These are phyloP conservation scores for Abrostola tripartita DNA, from an alignment of 2,888 invertebrate species.

Conservation along the genomic window DNA sequence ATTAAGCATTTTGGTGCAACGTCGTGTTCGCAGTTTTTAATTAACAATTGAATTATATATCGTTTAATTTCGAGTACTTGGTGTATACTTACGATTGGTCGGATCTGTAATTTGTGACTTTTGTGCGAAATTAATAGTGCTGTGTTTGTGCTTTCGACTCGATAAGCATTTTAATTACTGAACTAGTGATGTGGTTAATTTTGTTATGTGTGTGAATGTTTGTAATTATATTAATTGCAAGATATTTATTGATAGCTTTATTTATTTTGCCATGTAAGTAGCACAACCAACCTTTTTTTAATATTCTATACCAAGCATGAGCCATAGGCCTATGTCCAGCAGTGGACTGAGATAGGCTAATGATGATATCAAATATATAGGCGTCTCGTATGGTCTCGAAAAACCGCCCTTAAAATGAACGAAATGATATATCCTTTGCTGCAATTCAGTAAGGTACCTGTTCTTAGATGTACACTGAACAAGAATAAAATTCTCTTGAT, in stretches of 20 bases:
- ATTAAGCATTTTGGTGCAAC: conserved; percentile 57
- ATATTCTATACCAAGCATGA: too few relatives aligned
- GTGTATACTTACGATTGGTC: conserved; percentile 44
- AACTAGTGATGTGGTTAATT: conserved; percentile 34
- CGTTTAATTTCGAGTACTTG: conserved; percentile 52
- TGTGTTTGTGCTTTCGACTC: conserved; percentile 25
- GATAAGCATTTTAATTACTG: conserved; percentile 42
- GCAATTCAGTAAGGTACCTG: too few relatives aligned
- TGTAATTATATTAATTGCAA: not conserved
- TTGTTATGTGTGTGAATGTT: conserved; percentile 18
- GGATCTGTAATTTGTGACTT: conserved; percentile 56
- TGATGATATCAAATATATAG: too few relatives aligned
- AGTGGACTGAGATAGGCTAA: too few relatives aligned
- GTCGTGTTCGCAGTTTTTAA: conserved; percentile 52
- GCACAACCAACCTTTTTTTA: too few relatives aligned
- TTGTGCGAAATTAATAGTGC: conserved; percentile 45
- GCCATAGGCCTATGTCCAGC: too few relatives aligned
- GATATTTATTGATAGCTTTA: not conserved
- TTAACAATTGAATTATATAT: conserved; percentile 61
- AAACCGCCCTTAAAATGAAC: too few relatives aligned
- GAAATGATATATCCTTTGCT: too few relatives aligned
- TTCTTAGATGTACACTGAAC: too few relatives aligned
- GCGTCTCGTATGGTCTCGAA: too few relatives aligned
- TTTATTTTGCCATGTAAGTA: too few relatives aligned
- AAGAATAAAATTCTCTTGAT: too few relatives aligned